Percentiles rank a stretch among this genome's conserved stretches.
phyloP scores from a whole-genome alignment of 2,113 vertebrate species.

The Halichoeres trimaculatus region DNA sequence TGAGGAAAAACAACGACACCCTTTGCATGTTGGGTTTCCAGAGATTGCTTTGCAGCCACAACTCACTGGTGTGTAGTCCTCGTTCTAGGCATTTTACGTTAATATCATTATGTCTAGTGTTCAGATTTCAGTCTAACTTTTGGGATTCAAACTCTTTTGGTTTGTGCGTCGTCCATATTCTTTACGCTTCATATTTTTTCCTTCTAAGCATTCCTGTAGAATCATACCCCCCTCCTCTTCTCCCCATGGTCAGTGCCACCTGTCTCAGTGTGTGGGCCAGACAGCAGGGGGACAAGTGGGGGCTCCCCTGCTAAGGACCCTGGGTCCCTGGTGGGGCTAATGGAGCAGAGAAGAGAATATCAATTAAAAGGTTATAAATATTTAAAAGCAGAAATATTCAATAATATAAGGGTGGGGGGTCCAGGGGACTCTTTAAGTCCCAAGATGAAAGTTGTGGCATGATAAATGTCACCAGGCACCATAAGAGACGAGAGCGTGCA shows the following conservation, averaged over 20 bases:
- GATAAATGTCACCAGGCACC: conserved; percentile 79
- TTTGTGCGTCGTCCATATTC: conserved; percentile 8
- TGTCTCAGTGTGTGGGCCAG: conserved; percentile 79
- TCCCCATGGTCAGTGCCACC: conserved; percentile 65
- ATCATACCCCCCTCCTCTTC: conserved; percentile 21
- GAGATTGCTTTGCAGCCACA: conserved; percentile 34
- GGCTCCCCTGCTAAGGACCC: conserved; percentile 73
- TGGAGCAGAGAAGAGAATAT: conserved; percentile 82
- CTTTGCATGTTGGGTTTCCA: conserved; percentile 34
- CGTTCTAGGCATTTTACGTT: not conserved
- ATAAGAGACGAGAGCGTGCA: conserved; percentile 47
- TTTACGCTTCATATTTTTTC: not conserved
- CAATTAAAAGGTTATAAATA: conserved; percentile 87
- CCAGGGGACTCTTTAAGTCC: conserved; percentile 68
- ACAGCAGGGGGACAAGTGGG: conserved; percentile 56
- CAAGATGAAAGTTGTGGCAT: conserved; percentile 80
- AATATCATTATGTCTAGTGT: too few relatives aligned
- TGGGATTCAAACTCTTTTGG: not conserved
- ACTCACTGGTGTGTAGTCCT: conserved; percentile 10
- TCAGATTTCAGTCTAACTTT: too few relatives aligned
- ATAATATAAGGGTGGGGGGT: conserved; percentile 81
- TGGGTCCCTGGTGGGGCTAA: conserved; percentile 75
- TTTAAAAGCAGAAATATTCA: conserved; percentile 85
- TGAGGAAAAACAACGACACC: conserved; percentile 38
- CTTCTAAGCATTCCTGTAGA: conserved; percentile 68